Percentiles rank a stretch among this genome's conserved stretches.
phyloP scores from a whole-genome alignment of 2,797 vertebrate genomes.

The Perodicticus potto region DNA sequence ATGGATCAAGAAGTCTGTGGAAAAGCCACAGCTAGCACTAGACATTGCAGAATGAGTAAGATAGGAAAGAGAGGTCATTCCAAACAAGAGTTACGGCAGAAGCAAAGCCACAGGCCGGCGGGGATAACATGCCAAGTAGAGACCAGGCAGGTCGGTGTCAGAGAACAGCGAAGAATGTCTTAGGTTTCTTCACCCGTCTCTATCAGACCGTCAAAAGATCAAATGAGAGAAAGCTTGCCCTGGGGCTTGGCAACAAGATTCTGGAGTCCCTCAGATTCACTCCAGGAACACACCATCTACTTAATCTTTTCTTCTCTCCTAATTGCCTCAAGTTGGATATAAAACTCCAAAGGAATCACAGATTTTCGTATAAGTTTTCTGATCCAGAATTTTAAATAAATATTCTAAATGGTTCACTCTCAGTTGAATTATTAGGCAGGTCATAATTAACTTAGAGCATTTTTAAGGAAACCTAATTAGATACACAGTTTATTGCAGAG shows the following conservation, averaged over 20 bases:
- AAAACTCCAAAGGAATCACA: background rate
- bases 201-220: background rate
- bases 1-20: background rate
- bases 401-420: background rate
- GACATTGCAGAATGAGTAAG: background rate
- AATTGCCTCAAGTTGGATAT: background rate
- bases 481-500: background rate
- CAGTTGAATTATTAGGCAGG: background rate
- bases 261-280: background rate
- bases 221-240: background rate
- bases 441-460: conserved; percentile 22
- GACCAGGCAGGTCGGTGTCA: background rate
- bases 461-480: conserved; percentile 7
- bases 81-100: background rate
- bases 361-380: conserved; percentile 45
- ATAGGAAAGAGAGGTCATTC: background rate
- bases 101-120: background rate
- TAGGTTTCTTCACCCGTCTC: background rate
- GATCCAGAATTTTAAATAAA: conserved; percentile 23
- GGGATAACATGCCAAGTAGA: background rate
- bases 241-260: background rate
- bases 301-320: background rate
- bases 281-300: background rate
- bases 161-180: background rate
- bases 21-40: background rate